Conservation (phyloP, 2,888 invertebrate species). For the Lamellibrachia satsuma region DNA sequence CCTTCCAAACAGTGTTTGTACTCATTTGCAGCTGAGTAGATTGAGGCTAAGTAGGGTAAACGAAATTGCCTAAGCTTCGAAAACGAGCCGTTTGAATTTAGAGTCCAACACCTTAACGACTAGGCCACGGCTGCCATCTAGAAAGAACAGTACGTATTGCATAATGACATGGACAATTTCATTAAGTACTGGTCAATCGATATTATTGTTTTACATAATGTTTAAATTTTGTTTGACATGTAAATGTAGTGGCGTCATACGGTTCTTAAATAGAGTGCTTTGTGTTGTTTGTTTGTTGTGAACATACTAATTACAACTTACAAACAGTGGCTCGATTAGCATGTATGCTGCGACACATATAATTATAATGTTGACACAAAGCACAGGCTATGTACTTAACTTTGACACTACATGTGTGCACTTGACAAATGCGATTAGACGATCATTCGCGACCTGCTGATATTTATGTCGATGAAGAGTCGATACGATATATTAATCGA, state of each 20-base stretch:
- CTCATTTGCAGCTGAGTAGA: too few relatives aligned
- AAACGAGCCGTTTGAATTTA: too few relatives aligned
- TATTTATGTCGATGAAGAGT: neutral
- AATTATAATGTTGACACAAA: neutral
- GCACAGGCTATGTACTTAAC: neutral
- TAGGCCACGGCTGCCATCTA: too few relatives aligned
- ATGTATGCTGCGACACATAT: neutral
- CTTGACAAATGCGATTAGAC: neutral
- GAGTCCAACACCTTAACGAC: too few relatives aligned
- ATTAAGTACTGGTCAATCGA: too few relatives aligned
- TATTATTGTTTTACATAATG: neutral
- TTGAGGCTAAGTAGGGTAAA: too few relatives aligned
- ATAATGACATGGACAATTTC: too few relatives aligned
- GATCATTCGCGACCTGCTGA: neutral
- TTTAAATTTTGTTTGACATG: neutral
- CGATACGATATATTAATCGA: slow-evolving; percentile 6
- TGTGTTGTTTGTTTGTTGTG: neutral
- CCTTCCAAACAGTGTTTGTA: too few relatives aligned
- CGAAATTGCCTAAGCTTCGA: too few relatives aligned
- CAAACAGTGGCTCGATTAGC: neutral
- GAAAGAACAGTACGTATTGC: too few relatives aligned
- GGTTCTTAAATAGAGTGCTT: neutral
- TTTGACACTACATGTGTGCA: neutral
- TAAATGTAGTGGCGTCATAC: neutral
- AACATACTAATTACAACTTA: neutral